Percentiles rank a stretch among this genome's conserved stretches.
phyloP scores from a whole-genome alignment of 2,797 vertebrate genomes.

The Argya squamiceps region DNA sequence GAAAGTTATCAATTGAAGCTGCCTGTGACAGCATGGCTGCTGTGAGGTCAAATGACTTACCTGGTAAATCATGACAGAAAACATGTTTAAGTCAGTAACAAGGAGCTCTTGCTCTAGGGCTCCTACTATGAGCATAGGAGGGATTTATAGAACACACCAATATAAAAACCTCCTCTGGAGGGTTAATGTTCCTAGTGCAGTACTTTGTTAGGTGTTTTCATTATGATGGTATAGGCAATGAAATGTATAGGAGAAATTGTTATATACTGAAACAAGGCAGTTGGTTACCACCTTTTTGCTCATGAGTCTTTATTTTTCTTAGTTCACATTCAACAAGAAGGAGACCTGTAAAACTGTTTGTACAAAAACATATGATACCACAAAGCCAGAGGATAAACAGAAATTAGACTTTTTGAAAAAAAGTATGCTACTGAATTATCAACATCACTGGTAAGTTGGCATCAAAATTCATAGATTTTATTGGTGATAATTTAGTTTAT shows the following conservation, averaged over 20 bases:
- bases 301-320: slow-evolving; percentile 56
- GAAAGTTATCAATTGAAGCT: neutral
- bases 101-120: neutral
- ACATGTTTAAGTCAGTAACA: neutral
- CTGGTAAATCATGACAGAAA: neutral
- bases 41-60: neutral
- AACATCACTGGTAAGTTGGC: slow-evolving; percentile 90
- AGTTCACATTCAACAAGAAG: slow-evolving; percentile 87
- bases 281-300: neutral
- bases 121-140: neutral
- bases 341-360: slow-evolving; percentile 85
- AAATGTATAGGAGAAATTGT: neutral
- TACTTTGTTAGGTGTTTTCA: neutral
- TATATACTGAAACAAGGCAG: neutral
- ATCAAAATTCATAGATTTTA: neutral
- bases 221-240: neutral
- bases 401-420: slow-evolving; percentile 92
- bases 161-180: neutral
- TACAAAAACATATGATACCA: slow-evolving; percentile 81
- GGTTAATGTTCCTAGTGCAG: neutral
- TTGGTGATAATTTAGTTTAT: neutral
- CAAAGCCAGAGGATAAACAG: slow-evolving; percentile 78
- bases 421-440: slow-evolving; percentile 93
- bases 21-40: neutral
- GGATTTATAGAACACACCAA: neutral